Base-by-base conservation (phyloP, 2,113 vertebrate species). In the Tamias sibiricus region DNA sequence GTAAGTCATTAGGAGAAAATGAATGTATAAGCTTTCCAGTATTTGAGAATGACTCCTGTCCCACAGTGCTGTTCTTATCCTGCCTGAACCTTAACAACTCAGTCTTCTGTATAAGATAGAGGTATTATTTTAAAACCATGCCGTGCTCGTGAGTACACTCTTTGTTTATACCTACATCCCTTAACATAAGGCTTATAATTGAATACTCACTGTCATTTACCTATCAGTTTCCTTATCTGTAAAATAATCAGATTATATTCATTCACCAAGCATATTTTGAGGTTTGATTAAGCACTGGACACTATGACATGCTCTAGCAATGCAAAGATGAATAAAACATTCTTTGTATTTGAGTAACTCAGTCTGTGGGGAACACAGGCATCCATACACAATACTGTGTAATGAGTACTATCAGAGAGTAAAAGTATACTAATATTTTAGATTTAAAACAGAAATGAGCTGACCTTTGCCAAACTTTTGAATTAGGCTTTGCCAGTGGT, bases 371-470 rank as follows among this genome's bases (percentile, higher is more conserved):
- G 17, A 4, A 88, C 66, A 69, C 66, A 75, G 9, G 14, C 57
- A 93, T 69, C 42, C 12, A 54, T 80, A 72, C 19, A 44, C 2
- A 42, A 71, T 69, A 42, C 17, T 32, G 54, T 87, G 7, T 81
- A 32, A 68, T 87, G 35, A 54, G 24, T 74, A 72, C 75, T 94
- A 2, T 84, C 81, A 42, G 22, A 96, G 76, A 59, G 13, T 89
- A 74, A 35, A 94, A 83, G 47, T 74, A 59, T 89, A 44, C 19
- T 69, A 49, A 52, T 86, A 9, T 87, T 94, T 96, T 72, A 10
- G 14, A 93, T 91, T 95, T 95, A 96, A 95, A 95, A 72, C 72
- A 83, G 44, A 94, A 84, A 87, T 71, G 80, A 66, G 49, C 42
- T 94, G 49, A 57, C 80, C 19, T 94, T 84, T 82, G 88, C 95